Evolutionary conservation across 2,113 vertebrate genomes (phyloP).

Genomic region (Crypturellus undulatus): DNA sequence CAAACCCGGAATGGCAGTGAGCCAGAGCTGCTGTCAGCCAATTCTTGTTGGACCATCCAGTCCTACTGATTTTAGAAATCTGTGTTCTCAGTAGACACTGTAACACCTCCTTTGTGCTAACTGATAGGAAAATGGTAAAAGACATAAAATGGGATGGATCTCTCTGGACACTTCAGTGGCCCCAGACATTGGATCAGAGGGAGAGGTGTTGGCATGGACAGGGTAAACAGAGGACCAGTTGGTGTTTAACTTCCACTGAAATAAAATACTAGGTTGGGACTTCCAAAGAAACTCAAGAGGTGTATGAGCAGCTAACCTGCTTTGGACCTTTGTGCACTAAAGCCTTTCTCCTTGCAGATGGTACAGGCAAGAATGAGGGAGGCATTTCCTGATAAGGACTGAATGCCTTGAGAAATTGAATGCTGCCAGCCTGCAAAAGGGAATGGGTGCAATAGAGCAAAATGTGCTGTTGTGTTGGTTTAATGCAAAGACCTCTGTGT

Average conservation of each 20-base stretch:
- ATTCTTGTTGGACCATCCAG: neutral
- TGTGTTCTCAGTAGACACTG: neutral
- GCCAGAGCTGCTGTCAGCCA: conserved; percentile 20
- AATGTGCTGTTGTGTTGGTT: neutral
- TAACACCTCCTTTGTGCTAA: neutral
- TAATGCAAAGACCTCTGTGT: neutral
- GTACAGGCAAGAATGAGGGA: neutral
- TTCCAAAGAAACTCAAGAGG: neutral
- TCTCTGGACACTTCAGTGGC: neutral
- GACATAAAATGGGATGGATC: neutral
- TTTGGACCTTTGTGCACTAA: neutral
- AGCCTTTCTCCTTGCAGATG: neutral
- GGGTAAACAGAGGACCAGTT: neutral
- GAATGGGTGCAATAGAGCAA: neutral
- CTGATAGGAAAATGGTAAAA: neutral
- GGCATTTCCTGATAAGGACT: neutral
- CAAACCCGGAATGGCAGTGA: conserved; percentile 1
- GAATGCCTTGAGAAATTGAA: neutral
- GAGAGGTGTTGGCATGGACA: neutral
- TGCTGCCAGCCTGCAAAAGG: neutral
- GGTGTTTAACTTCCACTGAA: neutral
- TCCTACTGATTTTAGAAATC: conserved; percentile 8
- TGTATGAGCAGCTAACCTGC: neutral
- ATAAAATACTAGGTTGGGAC: neutral
- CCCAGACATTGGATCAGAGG: neutral